Evolutionary conservation across 2,888 invertebrate species (phyloP).

Genomic region (Lepidochrysops patricia): DNA sequence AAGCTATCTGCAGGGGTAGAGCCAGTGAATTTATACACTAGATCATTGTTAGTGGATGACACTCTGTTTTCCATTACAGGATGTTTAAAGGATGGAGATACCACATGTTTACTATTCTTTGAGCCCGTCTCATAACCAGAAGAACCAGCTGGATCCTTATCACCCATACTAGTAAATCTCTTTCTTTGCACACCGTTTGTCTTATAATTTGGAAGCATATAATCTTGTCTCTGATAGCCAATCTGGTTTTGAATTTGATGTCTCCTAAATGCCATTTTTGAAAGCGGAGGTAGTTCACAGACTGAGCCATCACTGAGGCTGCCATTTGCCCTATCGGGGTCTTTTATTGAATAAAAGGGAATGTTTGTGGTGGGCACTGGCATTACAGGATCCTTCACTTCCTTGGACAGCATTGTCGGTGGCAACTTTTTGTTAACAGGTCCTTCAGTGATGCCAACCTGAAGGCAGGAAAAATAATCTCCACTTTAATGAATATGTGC

Average conservation of each 20-base stretch:
- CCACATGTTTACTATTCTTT: slow-evolving; percentile 42
- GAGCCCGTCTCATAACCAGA: slow-evolving; percentile 53
- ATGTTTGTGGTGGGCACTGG: slow-evolving; percentile 43
- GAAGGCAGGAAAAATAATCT: slow-evolving; percentile 75
- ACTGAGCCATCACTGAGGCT: slow-evolving; percentile 62
- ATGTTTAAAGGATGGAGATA: slow-evolving; percentile 35
- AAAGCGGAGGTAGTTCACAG: slow-evolving; percentile 45
- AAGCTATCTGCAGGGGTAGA: slow-evolving; percentile 44
- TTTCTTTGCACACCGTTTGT: slow-evolving; percentile 41
- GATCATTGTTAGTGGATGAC: slow-evolving; percentile 59
- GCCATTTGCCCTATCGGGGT: slow-evolving; percentile 40
- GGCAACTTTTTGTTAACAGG: slow-evolving; percentile 67
- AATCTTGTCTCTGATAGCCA: slow-evolving; percentile 35
- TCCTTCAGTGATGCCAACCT: slow-evolving; percentile 74
- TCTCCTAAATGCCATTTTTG: slow-evolving; percentile 40
- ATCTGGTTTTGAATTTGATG: slow-evolving; percentile 39
- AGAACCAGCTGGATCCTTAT: slow-evolving; percentile 49
- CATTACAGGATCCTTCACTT: slow-evolving; percentile 47
- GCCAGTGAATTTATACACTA: slow-evolving; percentile 51
- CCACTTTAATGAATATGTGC: slow-evolving; percentile 72
- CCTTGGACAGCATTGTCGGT: slow-evolving; percentile 61
- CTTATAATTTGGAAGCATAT: slow-evolving; percentile 35
- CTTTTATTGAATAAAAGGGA: slow-evolving; percentile 34
- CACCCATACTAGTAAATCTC: slow-evolving; percentile 45
- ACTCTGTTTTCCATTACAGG: slow-evolving; percentile 67